These are phyloP conservation scores for Marronus borbonicus DNA, from an alignment of 2,888 invertebrate genomes.

Conservation along the genomic window DNA sequence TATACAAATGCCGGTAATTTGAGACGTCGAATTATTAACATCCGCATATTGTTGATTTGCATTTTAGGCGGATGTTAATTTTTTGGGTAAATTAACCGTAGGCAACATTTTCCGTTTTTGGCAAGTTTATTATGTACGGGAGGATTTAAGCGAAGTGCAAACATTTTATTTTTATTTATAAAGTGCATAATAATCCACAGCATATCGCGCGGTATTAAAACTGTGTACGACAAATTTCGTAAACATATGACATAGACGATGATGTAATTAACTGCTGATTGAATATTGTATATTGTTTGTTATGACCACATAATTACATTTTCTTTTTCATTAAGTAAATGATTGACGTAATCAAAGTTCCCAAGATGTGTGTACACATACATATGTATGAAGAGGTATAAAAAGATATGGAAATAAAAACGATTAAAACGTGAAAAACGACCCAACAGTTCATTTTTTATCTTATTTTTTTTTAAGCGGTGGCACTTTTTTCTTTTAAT, in stretches of 20 bases:
- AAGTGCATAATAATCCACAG: neutral
- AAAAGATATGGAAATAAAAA: too few species aligned
- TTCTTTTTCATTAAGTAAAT: neutral
- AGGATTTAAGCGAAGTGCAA: neutral
- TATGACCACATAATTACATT: neutral
- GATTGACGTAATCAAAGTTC: too few species aligned
- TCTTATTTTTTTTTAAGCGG: too few species aligned
- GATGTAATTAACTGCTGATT: constrained; percentile 24
- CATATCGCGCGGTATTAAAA: too few species aligned
- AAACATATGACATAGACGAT: neutral
- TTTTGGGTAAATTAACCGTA: neutral
- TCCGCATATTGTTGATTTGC: constrained; percentile 16
- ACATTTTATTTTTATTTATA: neutral
- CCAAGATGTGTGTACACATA: too few species aligned
- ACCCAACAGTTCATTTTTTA: too few species aligned
- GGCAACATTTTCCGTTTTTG: constrained; percentile 8
- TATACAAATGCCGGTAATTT: neutral
- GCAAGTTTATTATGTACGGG: neutral
- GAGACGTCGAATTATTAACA: neutral
- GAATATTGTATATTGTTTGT: neutral
- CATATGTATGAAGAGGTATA: too few species aligned
- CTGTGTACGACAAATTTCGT: neutral
- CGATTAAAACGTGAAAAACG: too few species aligned
- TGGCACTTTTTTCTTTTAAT: too few species aligned
- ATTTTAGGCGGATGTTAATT: constrained; percentile 9